Conservation (phyloP, 2,113 vertebrate genomes). For the Nettapus auritus region DNA sequence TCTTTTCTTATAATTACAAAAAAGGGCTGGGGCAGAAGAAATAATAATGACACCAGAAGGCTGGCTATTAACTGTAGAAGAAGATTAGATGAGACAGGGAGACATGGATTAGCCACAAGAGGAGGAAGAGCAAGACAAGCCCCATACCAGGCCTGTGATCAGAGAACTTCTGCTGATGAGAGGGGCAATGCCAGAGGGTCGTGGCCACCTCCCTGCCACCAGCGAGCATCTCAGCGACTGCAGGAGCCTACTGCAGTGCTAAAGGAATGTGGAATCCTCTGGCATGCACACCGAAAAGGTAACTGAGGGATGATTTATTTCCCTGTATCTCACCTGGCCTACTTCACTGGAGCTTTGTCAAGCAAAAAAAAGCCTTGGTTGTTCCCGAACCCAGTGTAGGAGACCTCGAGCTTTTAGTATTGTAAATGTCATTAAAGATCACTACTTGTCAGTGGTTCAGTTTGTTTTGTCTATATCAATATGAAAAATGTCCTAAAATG, state of each 20-base stretch:
- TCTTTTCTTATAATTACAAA: not conserved
- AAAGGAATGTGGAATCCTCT: not conserved
- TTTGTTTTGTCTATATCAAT: not conserved
- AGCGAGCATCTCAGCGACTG: not conserved
- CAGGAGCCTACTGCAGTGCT: not conserved
- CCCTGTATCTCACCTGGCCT: not conserved
- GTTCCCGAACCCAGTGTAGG: not conserved
- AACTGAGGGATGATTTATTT: not conserved
- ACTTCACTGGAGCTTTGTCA: not conserved
- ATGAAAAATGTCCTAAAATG: not conserved
- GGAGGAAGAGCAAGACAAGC: not conserved
- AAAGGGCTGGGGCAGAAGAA: not conserved
- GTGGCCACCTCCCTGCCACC: not conserved
- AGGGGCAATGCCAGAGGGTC: not conserved
- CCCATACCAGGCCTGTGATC: not conserved
- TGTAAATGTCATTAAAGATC: not conserved
- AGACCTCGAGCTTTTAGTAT: not conserved
- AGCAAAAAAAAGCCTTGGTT: not conserved
- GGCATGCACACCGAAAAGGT: not conserved
- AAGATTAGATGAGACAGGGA: not conserved
- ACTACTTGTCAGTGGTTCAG: not conserved
- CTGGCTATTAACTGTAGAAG: not conserved
- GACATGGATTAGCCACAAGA: not conserved
- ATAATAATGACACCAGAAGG: not conserved
- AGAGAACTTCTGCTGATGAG: not conserved